These are phyloP conservation scores for Mirounga angustirostris DNA, from an alignment of 2,113 vertebrate genomes.

Conservation along the genomic window DNA sequence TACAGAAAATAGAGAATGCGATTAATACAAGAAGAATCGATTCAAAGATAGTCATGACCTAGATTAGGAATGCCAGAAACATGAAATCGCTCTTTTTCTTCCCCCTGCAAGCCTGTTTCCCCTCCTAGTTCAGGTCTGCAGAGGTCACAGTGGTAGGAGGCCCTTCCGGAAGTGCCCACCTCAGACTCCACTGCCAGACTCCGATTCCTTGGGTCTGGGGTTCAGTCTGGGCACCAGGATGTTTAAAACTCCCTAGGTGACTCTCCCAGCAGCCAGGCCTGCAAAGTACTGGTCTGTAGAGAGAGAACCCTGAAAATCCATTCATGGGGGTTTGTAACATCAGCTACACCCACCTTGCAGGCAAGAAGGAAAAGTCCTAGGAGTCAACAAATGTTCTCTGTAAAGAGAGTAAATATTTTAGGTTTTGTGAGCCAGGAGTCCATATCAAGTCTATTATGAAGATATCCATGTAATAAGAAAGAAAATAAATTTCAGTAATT, in stretches of 20 bases:
- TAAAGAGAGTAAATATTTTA: neutral
- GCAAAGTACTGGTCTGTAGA: neutral
- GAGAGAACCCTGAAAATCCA: too few species aligned
- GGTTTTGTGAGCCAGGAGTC: neutral
- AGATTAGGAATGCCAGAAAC: neutral
- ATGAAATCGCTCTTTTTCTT: fast-evolving
- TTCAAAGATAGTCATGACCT: neutral
- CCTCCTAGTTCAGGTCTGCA: fast-evolving
- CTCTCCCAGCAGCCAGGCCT: neutral
- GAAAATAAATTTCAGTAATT: neutral
- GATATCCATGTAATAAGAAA: neutral
- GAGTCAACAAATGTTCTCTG: neutral
- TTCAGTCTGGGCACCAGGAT: neutral
- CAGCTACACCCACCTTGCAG: neutral
- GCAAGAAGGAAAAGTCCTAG: neutral
- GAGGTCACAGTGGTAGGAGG: neutral
- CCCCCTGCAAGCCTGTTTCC: neutral
- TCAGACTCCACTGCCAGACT: neutral
- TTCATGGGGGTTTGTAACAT: too few species aligned
- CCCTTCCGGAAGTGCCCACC: neutral
- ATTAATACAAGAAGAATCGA: neutral
- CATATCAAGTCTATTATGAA: fast-evolving
- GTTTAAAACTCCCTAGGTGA: neutral
- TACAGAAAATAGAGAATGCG: neutral
- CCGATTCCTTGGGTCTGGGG: neutral